These are phyloP conservation scores for Philaethria dido DNA, from an alignment of 2,888 invertebrate genomes.

Conservation along the genomic window DNA sequence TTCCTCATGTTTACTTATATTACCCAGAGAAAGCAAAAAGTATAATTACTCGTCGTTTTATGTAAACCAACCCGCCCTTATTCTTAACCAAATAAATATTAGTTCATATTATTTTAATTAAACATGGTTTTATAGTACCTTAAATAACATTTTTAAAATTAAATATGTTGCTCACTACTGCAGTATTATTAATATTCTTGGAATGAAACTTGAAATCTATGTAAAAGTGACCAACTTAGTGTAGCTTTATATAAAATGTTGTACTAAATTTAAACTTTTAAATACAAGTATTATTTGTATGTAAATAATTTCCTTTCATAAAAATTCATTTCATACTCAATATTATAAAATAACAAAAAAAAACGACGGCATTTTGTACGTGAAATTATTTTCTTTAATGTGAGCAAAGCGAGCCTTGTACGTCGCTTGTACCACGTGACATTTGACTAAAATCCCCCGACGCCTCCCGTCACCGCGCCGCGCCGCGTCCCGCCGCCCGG, in stretches of 20 bases:
- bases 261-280: too few species aligned
- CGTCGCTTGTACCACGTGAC: slow-evolving; percentile 12
- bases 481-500: slow-evolving; percentile 11
- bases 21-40: slow-evolving; percentile 4
- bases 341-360: too few species aligned
- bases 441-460: slow-evolving; percentile 22
- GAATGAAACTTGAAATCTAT: too few species aligned
- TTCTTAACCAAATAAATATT: slow-evolving; percentile 3
- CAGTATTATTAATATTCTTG: too few species aligned
- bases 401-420: not conserved
- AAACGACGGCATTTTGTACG: not conserved
- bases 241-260: too few species aligned
- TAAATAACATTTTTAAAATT: not conserved
- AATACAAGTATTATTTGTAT: too few species aligned
- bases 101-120: not conserved
- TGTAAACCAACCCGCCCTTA: not conserved
- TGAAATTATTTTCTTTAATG: slow-evolving; percentile 12
- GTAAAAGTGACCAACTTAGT: too few species aligned
- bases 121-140: not conserved
- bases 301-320: too few species aligned
- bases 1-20: slow-evolving; percentile 4
- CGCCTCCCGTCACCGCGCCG: not conserved
- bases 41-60: not conserved
- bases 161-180: not conserved
- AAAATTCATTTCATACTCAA: too few species aligned